Evolutionary conservation across 2,888 invertebrate species (phyloP), one percentile per base, ranked within the genome.

Genomic region (Nephrocerus scutellatus): DNA sequence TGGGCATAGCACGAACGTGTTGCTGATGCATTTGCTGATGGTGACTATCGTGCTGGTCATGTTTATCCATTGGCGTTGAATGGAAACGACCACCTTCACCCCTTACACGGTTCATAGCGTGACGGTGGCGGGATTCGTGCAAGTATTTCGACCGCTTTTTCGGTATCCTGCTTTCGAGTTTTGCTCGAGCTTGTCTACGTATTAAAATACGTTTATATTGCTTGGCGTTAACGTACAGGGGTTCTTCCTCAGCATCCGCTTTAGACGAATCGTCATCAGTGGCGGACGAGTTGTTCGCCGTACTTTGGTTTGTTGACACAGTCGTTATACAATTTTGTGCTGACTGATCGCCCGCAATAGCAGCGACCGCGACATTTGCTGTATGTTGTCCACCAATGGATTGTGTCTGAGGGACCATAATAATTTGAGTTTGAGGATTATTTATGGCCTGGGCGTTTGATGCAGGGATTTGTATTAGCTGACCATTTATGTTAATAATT

Each of bases 61-160:
- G 48, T 34, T 62, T 62, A 43, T 59, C 60, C 28, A n/a, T n/a
- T n/a, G 60, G 63, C 5, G 57, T 58, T 82, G 90, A 85, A 64
- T 91, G 88, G 68, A 97, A 97, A 48, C 96, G 76, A 5, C 97
- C 97, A 12, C 96, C 96, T 72, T 95, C 93, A 1, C 96, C 96
- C 37, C 97, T 79, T 59, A 91, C 85, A 58, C 97, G 76, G 66
- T 96, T 96, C 91, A 97, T 92, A 0, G 97, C 97, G 65, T 97
- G 96, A 46, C 88, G 75, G 68, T 97, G 97, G 29, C 96, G 74
- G 0, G 96, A 96, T 68, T 96, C 96, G 59, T 97, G 96, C n/a
- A 97, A 75, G 64, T 97, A 97, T 84, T 95, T 96, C 50, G 90
- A 88, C 64, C 97, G 74, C 64, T 93, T 90, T 71, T 97, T 96